Evolutionary conservation across 2,113 vertebrate genomes (phyloP).

Genomic region (Chiloscyllium plagiosum): DNA sequence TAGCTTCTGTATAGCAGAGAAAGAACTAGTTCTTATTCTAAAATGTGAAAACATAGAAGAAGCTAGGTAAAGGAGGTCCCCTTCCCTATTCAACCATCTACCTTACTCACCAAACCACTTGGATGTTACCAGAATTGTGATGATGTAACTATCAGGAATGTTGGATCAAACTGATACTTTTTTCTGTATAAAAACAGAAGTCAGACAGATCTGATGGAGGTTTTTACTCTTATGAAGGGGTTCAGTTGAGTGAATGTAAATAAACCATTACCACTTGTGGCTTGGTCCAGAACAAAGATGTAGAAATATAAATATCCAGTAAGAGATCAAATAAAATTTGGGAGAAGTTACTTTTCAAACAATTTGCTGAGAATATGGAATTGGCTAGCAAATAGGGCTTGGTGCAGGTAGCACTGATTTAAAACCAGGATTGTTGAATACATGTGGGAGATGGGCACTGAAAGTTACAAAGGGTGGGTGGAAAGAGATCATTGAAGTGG

Average conservation of each 20-base stretch:
- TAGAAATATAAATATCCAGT: not conserved
- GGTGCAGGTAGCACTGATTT: not conserved
- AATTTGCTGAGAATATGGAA: not conserved
- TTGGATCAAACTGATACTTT: not conserved
- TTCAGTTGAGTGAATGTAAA: not conserved
- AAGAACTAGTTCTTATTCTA: no score
- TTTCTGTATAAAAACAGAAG: not conserved
- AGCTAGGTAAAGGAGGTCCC: no score
- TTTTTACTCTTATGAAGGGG: not conserved
- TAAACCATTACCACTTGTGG: not conserved
- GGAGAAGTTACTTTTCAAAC: not conserved
- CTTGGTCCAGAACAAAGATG: not conserved
- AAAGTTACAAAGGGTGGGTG: not conserved
- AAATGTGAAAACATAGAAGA: no score
- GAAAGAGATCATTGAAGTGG: not conserved
- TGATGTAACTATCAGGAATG: not conserved
- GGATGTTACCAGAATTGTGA: not conserved
- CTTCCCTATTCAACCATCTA: no score
- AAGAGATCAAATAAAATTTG: not conserved
- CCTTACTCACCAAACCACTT: no score
- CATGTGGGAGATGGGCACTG: not conserved
- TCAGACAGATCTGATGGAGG: not conserved
- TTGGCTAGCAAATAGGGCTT: not conserved
- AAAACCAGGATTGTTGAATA: not conserved
- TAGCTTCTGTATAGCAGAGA: no score